Evolutionary conservation across 1,140 invertebrate species (phyloP).

Genomic region (Danaus melanippus): DNA sequence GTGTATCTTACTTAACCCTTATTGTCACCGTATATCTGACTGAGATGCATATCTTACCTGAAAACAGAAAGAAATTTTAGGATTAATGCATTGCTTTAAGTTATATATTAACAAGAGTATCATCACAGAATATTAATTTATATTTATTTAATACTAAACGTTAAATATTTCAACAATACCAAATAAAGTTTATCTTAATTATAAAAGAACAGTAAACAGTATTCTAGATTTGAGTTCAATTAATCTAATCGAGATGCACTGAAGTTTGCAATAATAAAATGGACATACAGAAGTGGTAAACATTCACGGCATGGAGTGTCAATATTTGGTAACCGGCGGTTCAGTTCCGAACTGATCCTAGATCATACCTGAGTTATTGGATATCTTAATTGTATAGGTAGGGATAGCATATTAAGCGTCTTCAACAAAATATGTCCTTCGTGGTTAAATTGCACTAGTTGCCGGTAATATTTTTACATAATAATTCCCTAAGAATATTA

Average conservation of each 20-base stretch:
- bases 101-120: too few relatives aligned
- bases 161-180: too few relatives aligned
- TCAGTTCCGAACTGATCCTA: slow-evolving; percentile 32
- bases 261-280: slow-evolving; percentile 11
- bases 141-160: too few relatives aligned
- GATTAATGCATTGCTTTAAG: too few relatives aligned
- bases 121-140: too few relatives aligned
- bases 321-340: slow-evolving; percentile 51
- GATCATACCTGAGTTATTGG: slow-evolving; percentile 45
- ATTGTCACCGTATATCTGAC: too few relatives aligned
- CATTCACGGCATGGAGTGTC: slow-evolving; percentile 31
- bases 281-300: slow-evolving; percentile 5
- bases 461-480: background rate
- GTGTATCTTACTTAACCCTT: too few relatives aligned
- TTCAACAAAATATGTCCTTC: background rate
- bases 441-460: background rate
- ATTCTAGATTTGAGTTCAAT: background rate
- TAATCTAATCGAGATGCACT: slow-evolving; percentile 11
- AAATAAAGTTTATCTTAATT: too few relatives aligned
- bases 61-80: background rate
- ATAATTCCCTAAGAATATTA: background rate
- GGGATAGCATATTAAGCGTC: slow-evolving; percentile 5
- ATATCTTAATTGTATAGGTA: slow-evolving; percentile 39
- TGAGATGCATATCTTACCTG: slow-evolving; percentile 1
- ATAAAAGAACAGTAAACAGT: too few relatives aligned